Percentiles rank a stretch among this genome's conserved stretches.
phyloP scores from a whole-genome alignment of 2,888 invertebrate species.

The Calliopum simillimum region DNA sequence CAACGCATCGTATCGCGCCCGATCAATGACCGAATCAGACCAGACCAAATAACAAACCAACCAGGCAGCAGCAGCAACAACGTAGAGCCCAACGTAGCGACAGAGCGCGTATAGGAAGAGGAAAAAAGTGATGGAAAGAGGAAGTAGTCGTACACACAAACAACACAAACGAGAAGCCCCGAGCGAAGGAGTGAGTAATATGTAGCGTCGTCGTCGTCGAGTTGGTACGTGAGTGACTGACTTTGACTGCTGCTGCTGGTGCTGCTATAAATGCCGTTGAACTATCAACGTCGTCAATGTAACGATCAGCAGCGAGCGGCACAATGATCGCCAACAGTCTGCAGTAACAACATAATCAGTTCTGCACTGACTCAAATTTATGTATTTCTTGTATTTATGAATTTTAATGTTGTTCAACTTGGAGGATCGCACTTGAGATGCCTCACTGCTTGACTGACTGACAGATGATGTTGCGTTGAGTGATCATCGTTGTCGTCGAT shows the following conservation, averaged over 20 bases:
- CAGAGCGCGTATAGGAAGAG: no score
- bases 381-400: slow-evolving; percentile 17
- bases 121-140: no score
- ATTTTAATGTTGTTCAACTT: neutral
- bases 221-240: slow-evolving; percentile 32
- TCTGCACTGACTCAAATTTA: slow-evolving; percentile 25
- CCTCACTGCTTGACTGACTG: neutral
- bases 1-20: slow-evolving; percentile 37
- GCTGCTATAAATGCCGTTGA: slow-evolving; percentile 56
- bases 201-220: neutral
- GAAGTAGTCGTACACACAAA: slow-evolving; percentile 11
- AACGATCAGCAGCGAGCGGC: slow-evolving; percentile 20
- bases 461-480: neutral
- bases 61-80: no score
- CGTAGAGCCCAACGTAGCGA: neutral
- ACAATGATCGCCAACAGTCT: slow-evolving; percentile 5
- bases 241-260: slow-evolving; percentile 26
- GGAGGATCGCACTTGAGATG: neutral
- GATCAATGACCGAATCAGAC: slow-evolving; percentile 42
- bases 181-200: slow-evolving; percentile 8
- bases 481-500: neutral
- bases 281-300: slow-evolving; percentile 61
- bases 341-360: slow-evolving; percentile 40
- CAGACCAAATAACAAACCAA: neutral
- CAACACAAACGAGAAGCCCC: slow-evolving; percentile 4